Evolutionary conservation across 2,888 invertebrate species (phyloP), one percentile per base, ranked within the genome.

Genomic region (Hymenopus coronatus): DNA sequence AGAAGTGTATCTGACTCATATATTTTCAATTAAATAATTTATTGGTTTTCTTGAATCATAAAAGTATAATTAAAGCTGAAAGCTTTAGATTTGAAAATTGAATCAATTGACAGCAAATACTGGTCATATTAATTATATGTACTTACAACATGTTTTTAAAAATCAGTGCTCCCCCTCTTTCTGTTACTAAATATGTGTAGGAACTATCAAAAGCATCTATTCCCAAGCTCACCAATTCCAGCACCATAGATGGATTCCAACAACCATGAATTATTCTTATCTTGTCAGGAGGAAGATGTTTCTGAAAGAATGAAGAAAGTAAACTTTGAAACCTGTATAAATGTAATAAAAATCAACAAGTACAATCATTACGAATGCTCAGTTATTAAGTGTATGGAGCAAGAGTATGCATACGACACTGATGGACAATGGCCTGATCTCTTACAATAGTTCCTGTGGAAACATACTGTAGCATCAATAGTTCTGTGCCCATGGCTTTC

Each of bases 161-260:
- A 1, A 94, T 94, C 83, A 98, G 93, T 0, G 97, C 98, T 90
- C 95, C 94, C 3, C 95, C 96, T 90, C 95, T 94, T 91, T 96
- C 96, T 0, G 97, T 96, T 14, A 96, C 94, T 89, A 96, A 93
- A 88, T 95, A 95, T 70, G 97, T 96, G 93, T 97, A 97, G 0
- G 98, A 97, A 0, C 97, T 96, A 92, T 99, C 98, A 93, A 99
- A 98, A 25, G 98, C 92, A 93, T 99, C 99, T 91, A 98, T 95
- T 28, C 98, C 98, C 54, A 95, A 92, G 91, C 95, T 94, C 70
- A 98, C 95, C 0, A 98, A 95, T 90, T 96, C 94, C 89, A 98
- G 92, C 83, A 97, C 94, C 46, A 95, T 94, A 7, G 95, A 93
- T 4, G 98, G 98, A 92, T 95, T 96, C 95, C 97, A 98, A 88